Evolutionary conservation across 2,797 vertebrate species (phyloP), one percentile per base, ranked within the genome.

Genomic region (Erpetoichthys calabaricus): DNA sequence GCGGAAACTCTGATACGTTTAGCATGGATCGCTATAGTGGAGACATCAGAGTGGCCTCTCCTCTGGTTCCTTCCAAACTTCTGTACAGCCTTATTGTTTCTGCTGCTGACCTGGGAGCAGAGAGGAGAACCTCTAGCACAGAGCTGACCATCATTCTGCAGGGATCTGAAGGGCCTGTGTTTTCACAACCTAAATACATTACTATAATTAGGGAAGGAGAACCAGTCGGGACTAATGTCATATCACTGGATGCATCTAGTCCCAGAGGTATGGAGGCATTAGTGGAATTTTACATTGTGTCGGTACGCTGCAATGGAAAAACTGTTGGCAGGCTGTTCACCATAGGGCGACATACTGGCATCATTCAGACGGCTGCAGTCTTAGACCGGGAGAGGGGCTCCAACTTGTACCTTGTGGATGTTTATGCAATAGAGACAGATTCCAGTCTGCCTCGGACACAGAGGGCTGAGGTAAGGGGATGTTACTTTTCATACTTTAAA

Each of bases 271-370:
- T 89, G 0, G 82, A 80, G 6, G 80, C 80, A 49, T 86, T 82
- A 61, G 89, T 98, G 88, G 96, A 98, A 73, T 98, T 95, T 74
- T 98, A 92, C 66, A 96, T 99, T 0, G 93, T 98, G 64, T 88
- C 92, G 0, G 89, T 97, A 1, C 90, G 83, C 1, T 91, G 92
- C 0, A 86, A 86, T 1, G 91, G 90, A 2, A 91, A 78, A 70
- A 74, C 82, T 0, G 88, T 86, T 0, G 96, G 94, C 1, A 89
- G 94, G 47, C 89, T 99, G 68, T 99, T 99, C 71, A 94, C 91
- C 61, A 89, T 99, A 0, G 95, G 92, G 4, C 90, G 93, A 25
- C 89, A 70, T 59, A 84, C 80, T 0, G 96, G 96, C 46, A 70
- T 91, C 64, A 89, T 99, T 67, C 94, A 97, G 80, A 99, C 96